Conservation (phyloP, 2,113 vertebrate genomes). For the Laterallus jamaicensis region DNA sequence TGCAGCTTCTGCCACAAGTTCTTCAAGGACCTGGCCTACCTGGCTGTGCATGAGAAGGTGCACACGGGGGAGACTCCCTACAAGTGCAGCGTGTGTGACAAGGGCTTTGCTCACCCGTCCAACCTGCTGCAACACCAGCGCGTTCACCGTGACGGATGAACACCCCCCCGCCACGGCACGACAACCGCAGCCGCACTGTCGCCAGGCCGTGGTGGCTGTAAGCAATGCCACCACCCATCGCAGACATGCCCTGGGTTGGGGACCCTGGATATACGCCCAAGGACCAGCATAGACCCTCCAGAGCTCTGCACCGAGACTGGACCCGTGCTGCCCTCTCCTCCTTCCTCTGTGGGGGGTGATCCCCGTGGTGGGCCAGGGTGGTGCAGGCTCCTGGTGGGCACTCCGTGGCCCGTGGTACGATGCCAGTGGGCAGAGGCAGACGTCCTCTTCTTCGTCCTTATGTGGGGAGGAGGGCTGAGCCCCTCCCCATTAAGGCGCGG, state of each 20-base stretch:
- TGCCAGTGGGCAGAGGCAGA: not conserved
- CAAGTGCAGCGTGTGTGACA: slow-evolving; percentile 25
- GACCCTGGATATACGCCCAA: rapidly evolving
- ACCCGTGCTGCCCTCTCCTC: not conserved
- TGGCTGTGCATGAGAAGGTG: slow-evolving; percentile 61
- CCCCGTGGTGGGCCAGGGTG: not conserved
- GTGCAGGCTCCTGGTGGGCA: not conserved
- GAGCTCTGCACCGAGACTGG: not conserved
- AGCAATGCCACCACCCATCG: rapidly evolving
- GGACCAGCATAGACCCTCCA: rapidly evolving
- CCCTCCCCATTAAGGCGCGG: not conserved
- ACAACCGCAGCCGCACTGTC: not conserved
- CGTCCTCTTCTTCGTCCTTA: not conserved
- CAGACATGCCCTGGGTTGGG: not conserved
- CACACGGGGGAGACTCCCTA: slow-evolving; percentile 48
- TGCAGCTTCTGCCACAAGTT: slow-evolving; percentile 59
- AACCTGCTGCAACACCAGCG: slow-evolving; percentile 60
- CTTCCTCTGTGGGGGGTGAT: not conserved
- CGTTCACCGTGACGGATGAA: not conserved
- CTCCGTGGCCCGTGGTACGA: not conserved
- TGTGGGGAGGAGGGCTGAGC: not conserved
- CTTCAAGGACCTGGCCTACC: slow-evolving; percentile 65
- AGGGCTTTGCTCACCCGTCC: slow-evolving; percentile 58
- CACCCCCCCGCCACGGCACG: rapidly evolving
- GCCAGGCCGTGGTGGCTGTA: rapidly evolving